phyloP scores from a whole-genome alignment of 2,888 invertebrate genomes.

The Leptopilina drosophilae region DNA sequence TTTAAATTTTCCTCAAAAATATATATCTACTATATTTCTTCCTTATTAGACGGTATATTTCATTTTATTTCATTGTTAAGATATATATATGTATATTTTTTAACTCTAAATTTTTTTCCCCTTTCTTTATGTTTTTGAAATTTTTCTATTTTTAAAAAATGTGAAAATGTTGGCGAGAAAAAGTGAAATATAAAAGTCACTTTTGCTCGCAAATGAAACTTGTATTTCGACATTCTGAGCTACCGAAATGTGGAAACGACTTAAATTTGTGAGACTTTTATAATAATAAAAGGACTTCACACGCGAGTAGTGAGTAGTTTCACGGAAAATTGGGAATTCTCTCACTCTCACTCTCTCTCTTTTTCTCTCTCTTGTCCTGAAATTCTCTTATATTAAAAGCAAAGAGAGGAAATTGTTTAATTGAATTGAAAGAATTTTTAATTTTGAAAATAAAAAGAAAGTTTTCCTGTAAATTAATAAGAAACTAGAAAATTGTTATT shows the following conservation, averaged over 20 bases:
- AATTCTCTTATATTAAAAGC: not conserved
- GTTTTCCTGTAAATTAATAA: too few species aligned
- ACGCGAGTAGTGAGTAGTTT: not conserved
- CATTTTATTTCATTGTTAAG: not conserved
- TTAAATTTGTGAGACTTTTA: conserved; percentile 11
- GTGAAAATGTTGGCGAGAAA: not conserved
- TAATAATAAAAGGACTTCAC: not conserved
- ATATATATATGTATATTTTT: not conserved
- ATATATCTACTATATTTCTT: not conserved
- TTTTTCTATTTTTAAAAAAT: not conserved
- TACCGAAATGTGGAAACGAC: not conserved
- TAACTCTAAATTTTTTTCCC: not conserved
- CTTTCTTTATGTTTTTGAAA: not conserved
- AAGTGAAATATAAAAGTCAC: not conserved
- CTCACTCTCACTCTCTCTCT: not conserved
- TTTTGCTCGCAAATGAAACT: not conserved
- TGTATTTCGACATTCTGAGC: conserved; percentile 1
- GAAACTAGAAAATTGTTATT: too few species aligned
- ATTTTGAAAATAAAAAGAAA: too few species aligned
- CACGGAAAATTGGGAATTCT: not conserved
- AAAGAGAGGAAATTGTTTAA: not conserved
- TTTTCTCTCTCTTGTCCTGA: too few species aligned
- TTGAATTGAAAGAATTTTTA: conserved; percentile 13
- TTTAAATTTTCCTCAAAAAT: not conserved
- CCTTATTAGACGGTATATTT: not conserved